These are phyloP conservation scores for Spilarctia lutea DNA, from an alignment of 2,888 invertebrate genomes.

Conservation along the genomic window DNA sequence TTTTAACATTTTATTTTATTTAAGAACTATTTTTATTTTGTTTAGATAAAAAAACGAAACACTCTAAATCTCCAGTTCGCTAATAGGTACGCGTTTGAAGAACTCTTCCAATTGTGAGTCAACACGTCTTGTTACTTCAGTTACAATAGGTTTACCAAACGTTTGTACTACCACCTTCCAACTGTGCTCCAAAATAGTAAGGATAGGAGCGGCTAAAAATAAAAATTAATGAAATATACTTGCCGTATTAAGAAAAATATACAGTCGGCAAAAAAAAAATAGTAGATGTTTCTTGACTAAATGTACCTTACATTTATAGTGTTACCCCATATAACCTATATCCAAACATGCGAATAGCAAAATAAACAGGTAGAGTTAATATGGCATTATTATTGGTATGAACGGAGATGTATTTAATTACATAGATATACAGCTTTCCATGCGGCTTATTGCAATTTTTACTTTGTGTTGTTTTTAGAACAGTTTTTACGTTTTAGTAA, in stretches of 20 bases:
- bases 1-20: neutral
- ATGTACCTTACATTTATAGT: too few species aligned
- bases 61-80: constrained; percentile 46
- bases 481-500: too few species aligned
- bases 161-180: constrained; percentile 54
- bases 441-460: neutral
- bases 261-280: too few species aligned
- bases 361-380: neutral
- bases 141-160: constrained; percentile 56
- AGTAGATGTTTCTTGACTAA: neutral
- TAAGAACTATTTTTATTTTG: neutral
- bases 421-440: neutral
- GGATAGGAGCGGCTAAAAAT: constrained; percentile 57
- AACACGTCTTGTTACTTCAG: constrained; percentile 29
- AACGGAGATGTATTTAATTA: too few species aligned
- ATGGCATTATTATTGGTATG: too few species aligned
- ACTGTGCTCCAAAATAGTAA: constrained; percentile 46
- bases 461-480: neutral
- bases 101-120: neutral
- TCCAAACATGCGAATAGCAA: too few species aligned
- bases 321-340: too few species aligned
- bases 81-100: constrained; percentile 23
- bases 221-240: too few species aligned
- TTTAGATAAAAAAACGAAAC: neutral
- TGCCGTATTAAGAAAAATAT: too few species aligned